These are phyloP conservation scores for Stenotaenia linearis DNA, from an alignment of 2,888 invertebrate species.

Conservation along the genomic window DNA sequence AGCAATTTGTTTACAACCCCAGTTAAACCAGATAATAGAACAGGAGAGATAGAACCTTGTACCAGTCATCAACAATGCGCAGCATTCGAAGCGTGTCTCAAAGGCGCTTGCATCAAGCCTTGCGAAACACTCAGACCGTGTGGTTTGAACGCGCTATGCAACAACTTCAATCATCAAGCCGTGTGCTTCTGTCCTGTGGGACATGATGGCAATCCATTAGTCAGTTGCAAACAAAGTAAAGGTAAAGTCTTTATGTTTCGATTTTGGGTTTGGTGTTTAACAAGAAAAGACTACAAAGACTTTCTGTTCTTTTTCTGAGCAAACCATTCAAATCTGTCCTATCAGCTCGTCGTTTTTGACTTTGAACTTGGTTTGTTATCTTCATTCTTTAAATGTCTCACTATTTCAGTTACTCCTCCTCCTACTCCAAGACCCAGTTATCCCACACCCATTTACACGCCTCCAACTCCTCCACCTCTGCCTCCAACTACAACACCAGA, in stretches of 20 bases:
- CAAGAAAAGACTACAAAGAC: too few species aligned
- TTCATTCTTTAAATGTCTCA: not conserved
- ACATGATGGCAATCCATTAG: conserved; percentile 67
- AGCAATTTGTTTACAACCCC: not conserved
- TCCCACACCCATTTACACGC: conserved; percentile 20
- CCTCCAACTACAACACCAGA: conserved; percentile 48
- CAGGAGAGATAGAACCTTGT: not conserved
- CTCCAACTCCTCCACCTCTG: conserved; percentile 28
- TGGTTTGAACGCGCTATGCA: conserved; percentile 40
- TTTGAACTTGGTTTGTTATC: not conserved
- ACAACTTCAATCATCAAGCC: conserved; percentile 60
- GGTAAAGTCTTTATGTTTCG: not conserved
- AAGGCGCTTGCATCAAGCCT: conserved; percentile 50
- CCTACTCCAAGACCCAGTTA: not conserved
- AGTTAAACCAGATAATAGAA: not conserved
- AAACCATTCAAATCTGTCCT: not conserved
- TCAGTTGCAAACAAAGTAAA: conserved; percentile 32
- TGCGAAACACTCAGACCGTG: conserved; percentile 38
- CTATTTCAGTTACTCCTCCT: not conserved
- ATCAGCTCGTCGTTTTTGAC: not conserved
- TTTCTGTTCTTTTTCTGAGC: too few species aligned
- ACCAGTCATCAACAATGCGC: not conserved
- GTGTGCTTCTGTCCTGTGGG: conserved; percentile 71
- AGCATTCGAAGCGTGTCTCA: conserved; percentile 42
- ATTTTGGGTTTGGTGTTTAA: not conserved